phyloP scores from a whole-genome alignment of 2,888 invertebrate species.

The Drosophila kokeensis region DNA sequence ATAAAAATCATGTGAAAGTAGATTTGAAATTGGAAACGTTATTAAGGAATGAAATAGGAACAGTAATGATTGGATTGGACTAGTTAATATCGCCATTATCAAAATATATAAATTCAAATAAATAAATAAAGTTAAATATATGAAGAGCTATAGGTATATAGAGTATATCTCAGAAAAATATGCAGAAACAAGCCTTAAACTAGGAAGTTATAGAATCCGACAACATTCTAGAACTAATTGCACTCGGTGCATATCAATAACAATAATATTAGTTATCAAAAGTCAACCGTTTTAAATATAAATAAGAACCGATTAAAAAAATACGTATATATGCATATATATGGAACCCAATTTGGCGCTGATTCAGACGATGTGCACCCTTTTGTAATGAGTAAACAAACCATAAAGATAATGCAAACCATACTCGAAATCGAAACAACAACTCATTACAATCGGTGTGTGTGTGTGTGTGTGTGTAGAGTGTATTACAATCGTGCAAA shows the following conservation, averaged over 20 bases:
- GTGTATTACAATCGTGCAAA: conserved; percentile 50
- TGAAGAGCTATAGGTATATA: no score
- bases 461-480: conserved; percentile 2
- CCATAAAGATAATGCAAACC: conserved; percentile 33
- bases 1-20: not conserved
- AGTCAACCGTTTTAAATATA: not conserved
- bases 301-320: not conserved
- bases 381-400: conserved; percentile 37
- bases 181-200: no score
- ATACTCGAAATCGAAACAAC: conserved; percentile 15
- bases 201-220: no score
- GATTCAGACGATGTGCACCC: conserved; percentile 24
- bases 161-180: no score
- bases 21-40: not conserved
- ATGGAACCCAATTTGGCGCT: not conserved
- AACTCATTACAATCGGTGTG: conserved; percentile 30
- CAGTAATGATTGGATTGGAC: not conserved
- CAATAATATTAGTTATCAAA: not conserved
- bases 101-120: not conserved
- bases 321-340: not conserved
- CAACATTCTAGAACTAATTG: no score
- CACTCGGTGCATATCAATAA: not conserved
- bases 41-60: not conserved
- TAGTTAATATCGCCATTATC: not conserved
- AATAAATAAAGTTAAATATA: no score